Percentiles rank a stretch among this genome's conserved stretches.
Conservation (phyloP, 2,797 vertebrate genomes). For the Anguilla obscura region DNA sequence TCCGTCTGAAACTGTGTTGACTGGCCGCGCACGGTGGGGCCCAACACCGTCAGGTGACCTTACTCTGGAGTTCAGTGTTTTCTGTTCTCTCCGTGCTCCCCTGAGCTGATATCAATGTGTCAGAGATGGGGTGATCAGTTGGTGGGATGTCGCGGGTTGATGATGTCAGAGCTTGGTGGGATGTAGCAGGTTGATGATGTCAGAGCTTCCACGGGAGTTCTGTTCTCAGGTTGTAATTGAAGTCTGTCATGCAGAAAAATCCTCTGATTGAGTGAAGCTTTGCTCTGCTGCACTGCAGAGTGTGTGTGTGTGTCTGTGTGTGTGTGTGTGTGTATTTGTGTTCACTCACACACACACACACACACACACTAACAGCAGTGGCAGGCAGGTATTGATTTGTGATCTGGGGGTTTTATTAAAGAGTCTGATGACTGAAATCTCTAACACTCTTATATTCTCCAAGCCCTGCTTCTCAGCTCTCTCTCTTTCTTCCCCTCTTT, state of each 20-base stretch:
- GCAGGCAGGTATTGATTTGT: neutral
- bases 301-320: neutral
- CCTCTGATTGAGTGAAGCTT: slow-evolving; percentile 15
- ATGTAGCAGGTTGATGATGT: slow-evolving; percentile 30
- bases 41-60: too few relatives aligned
- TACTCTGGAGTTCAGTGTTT: too few relatives aligned
- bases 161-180: neutral
- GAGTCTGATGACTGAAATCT: neutral
- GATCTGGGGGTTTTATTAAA: neutral
- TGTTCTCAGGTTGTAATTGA: slow-evolving; percentile 12
- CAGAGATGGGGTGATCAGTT: neutral
- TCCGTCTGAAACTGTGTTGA: neutral
- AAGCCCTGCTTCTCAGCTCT: neutral
- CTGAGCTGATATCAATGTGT: neutral
- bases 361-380: neutral
- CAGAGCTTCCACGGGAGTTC: slow-evolving; percentile 19
- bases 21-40: too few relatives aligned
- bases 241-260: slow-evolving; percentile 32
- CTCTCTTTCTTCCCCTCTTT: neutral
- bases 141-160: slow-evolving; percentile 19
- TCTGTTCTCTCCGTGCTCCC: too few relatives aligned
- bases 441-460: neutral
- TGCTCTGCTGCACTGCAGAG: neutral
- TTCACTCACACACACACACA: neutral
- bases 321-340: neutral